Evolutionary conservation across 2,113 vertebrate genomes (phyloP).

Genomic region (Prinia subflava): DNA sequence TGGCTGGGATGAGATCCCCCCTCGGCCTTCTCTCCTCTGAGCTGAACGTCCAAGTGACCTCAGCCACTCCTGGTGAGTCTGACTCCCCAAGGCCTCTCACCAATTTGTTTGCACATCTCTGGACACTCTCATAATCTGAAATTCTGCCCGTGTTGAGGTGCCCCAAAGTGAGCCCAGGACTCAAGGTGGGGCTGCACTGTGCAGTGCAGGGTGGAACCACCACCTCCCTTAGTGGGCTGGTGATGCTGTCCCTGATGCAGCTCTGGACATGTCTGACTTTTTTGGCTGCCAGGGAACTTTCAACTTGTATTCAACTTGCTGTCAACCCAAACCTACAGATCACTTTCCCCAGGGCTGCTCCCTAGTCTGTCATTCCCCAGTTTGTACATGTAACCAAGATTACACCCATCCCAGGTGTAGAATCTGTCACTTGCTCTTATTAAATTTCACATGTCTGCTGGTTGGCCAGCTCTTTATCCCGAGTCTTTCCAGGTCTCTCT

Average conservation of each 20-base stretch:
- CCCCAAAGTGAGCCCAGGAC: background rate
- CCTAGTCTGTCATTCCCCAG: rapidly evolving
- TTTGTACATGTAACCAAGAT: background rate
- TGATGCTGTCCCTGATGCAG: background rate
- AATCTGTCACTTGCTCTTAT: background rate
- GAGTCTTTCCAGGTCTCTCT: background rate
- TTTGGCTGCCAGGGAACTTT: background rate
- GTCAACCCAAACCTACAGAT: background rate
- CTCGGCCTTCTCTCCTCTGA: background rate
- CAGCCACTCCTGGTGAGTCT: rapidly evolving
- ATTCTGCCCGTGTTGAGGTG: rapidly evolving
- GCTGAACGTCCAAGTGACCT: background rate
- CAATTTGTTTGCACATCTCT: background rate
- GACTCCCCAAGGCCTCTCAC: rapidly evolving
- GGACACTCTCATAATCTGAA: background rate
- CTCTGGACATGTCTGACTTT: rapidly evolving
- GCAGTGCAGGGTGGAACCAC: too few species aligned
- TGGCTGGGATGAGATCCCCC: rapidly evolving
- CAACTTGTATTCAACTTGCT: background rate
- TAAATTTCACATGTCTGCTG: background rate
- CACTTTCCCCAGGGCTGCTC: rapidly evolving
- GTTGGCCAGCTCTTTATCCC: background rate
- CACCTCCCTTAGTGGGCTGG: rapidly evolving
- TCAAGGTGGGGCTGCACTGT: rapidly evolving
- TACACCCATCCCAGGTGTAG: background rate